phyloP scores from a whole-genome alignment of 2,113 vertebrate genomes.

The Gracilinanus agilis region DNA sequence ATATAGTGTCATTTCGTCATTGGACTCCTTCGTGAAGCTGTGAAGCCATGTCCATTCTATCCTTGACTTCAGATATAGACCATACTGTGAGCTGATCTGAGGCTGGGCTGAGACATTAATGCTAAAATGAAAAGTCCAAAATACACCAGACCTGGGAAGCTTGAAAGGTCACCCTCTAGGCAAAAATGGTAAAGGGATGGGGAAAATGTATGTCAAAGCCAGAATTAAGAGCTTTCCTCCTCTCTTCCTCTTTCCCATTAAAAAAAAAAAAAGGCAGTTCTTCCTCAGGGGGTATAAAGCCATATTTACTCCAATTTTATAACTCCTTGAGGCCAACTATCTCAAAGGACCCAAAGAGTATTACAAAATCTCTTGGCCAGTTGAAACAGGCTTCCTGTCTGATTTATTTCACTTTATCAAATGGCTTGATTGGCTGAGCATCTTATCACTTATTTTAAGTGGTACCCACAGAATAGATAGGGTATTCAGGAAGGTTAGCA shows the following conservation, averaged over 20 bases:
- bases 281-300: neutral
- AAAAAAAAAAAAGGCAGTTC: neutral
- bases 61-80: neutral
- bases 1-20: neutral
- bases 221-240: neutral
- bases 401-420: neutral
- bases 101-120: neutral
- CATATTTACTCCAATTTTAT: neutral
- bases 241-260: neutral
- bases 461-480: neutral
- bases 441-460: neutral
- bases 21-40: neutral
- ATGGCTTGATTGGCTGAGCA: neutral
- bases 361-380: neutral
- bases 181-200: neutral
- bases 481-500: too few species aligned
- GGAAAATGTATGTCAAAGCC: neutral
- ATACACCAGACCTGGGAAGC: neutral
- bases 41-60: neutral
- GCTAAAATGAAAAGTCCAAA: neutral
- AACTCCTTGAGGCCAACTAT: neutral
- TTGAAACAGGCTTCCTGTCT: neutral
- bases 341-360: neutral
- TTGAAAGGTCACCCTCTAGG: neutral
- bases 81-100: neutral